phyloP scores from a whole-genome alignment of 2,888 invertebrate genomes.

The Ephialtes manifestator region DNA sequence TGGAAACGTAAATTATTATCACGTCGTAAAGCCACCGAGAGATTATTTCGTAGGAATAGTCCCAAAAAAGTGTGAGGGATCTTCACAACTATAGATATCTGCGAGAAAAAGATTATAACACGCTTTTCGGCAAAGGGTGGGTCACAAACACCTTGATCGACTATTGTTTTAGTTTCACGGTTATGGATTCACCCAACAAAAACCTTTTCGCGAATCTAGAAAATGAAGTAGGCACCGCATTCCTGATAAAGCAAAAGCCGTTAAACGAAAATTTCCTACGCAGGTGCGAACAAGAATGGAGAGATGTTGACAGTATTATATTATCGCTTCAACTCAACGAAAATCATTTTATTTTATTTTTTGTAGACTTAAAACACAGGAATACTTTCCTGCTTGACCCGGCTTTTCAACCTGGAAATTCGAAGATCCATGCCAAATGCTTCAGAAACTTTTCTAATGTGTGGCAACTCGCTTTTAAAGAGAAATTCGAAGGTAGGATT shows the following conservation, averaged over 20 bases:
- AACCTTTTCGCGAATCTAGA: slow-evolving; percentile 19
- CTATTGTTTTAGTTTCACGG: slow-evolving; percentile 1
- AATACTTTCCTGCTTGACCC: no score
- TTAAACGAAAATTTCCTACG: neutral
- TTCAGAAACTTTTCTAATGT: neutral
- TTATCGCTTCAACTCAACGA: neutral
- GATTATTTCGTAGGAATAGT: slow-evolving; percentile 17
- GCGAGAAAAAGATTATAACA: neutral
- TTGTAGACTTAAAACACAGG: neutral
- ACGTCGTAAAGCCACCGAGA: neutral
- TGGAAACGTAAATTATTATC: neutral
- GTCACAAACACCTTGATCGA: neutral
- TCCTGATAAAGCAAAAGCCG: neutral
- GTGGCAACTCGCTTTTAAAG: slow-evolving; percentile 1
- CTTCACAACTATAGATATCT: slow-evolving; percentile 6
- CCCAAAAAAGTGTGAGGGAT: neutral
- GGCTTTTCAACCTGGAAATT: neutral
- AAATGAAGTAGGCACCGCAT: neutral
- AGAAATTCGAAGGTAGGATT: neutral
- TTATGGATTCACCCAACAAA: neutral
- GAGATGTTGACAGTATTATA: neutral
- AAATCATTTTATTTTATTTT: neutral
- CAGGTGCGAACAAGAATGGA: neutral
- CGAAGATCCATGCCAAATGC: neutral
- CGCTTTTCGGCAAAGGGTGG: slow-evolving; percentile 6